Percentiles rank a stretch among this genome's conserved stretches.
These are phyloP conservation scores for Diglossa cyanea DNA, from an alignment of 2,797 vertebrate species.

Conservation along the genomic window DNA sequence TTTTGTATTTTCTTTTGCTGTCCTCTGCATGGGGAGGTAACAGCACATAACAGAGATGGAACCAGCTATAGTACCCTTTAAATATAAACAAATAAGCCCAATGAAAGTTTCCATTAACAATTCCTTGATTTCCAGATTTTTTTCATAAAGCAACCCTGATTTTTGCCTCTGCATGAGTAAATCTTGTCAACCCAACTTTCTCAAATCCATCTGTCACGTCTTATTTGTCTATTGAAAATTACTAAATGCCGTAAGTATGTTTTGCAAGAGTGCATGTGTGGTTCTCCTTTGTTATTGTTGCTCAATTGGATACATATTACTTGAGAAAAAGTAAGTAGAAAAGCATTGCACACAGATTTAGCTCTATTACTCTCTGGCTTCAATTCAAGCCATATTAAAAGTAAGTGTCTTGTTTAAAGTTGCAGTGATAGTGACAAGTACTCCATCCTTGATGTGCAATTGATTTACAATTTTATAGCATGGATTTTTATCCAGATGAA, in stretches of 20 bases:
- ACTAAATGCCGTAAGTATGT: slow-evolving; percentile 35
- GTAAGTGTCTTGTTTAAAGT: slow-evolving; percentile 37
- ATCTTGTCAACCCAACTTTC: slow-evolving; percentile 24
- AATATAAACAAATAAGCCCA: background rate
- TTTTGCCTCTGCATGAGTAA: background rate
- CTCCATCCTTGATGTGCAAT: background rate
- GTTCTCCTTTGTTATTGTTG: slow-evolving; percentile 45
- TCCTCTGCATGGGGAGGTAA: background rate
- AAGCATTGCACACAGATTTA: slow-evolving; percentile 40
- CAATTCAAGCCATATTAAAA: slow-evolving; percentile 49
- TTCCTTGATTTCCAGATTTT: background rate
- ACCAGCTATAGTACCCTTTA: background rate
- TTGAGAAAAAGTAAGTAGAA: slow-evolving; percentile 57
- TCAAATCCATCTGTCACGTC: slow-evolving; percentile 2
- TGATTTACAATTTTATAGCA: slow-evolving; percentile 7
- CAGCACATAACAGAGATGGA: background rate
- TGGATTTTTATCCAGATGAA: background rate
- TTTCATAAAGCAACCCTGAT: background rate
- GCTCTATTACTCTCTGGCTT: slow-evolving; percentile 6
- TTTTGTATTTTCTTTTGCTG: background rate
- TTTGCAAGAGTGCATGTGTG: slow-evolving; percentile 58
- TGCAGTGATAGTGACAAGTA: slow-evolving; percentile 34
- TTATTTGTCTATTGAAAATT: slow-evolving; percentile 56
- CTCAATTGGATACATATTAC: slow-evolving; percentile 56
- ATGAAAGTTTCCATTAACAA: background rate